phyloP scores from a whole-genome alignment of 2,797 vertebrate genomes.

The Myiothlypis coronata region DNA sequence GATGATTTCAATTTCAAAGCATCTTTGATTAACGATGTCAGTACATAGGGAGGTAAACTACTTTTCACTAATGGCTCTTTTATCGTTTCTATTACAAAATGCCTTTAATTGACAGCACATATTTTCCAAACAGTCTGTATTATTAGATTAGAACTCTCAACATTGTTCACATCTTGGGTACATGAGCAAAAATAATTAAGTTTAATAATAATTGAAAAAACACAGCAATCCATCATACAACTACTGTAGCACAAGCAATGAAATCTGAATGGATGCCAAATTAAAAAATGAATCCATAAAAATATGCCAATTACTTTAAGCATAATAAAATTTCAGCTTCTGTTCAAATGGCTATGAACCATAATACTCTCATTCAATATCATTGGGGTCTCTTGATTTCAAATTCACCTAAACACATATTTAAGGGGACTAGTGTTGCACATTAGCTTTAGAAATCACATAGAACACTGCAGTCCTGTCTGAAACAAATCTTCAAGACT shows the following conservation, averaged over 20 bases:
- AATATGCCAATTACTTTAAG: constrained; percentile 62
- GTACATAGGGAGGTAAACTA: constrained; percentile 37
- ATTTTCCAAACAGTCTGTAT: constrained; percentile 68
- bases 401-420: neutral
- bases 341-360: neutral
- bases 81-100: constrained; percentile 70
- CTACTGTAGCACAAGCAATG: neutral
- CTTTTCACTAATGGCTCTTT: constrained; percentile 72
- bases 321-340: constrained; percentile 46
- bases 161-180: constrained; percentile 63
- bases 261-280: constrained; percentile 42
- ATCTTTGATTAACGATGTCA: constrained; percentile 70
- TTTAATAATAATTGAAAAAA: constrained; percentile 71
- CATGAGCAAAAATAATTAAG: constrained; percentile 72
- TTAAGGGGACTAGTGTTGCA: neutral
- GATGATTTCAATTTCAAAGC: constrained; percentile 71
- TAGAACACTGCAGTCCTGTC: neutral
- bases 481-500: neutral
- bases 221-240: constrained; percentile 65
- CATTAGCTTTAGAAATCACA: neutral
- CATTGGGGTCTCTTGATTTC: neutral
- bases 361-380: constrained; percentile 2
- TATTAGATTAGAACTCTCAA: constrained; percentile 70
- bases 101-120: constrained; percentile 67
- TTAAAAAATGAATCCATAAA: constrained; percentile 67